A percentile compares a stretch with the other conserved stretches of the same genome.
Conservation (phyloP, 2,113 vertebrate species). For the Rhinoptilus africanus region DNA sequence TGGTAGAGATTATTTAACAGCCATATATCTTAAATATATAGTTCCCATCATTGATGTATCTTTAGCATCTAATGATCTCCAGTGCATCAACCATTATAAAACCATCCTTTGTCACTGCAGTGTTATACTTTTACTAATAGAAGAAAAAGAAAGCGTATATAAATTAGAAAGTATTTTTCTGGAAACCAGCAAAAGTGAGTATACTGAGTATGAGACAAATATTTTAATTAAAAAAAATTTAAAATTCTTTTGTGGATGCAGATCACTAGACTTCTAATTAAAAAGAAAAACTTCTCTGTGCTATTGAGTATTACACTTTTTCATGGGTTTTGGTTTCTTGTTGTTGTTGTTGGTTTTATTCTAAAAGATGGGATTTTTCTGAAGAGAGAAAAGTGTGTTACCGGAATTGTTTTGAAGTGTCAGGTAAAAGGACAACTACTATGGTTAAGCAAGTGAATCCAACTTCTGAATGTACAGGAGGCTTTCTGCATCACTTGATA, state of each 20-base stretch:
- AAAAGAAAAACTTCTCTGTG: neutral
- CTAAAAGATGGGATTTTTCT: neutral
- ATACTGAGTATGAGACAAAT: neutral
- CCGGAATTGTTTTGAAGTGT: neutral
- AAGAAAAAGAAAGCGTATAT: neutral
- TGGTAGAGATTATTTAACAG: neutral
- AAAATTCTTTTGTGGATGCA: neutral
- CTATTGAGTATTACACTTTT: neutral
- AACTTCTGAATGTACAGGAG: neutral
- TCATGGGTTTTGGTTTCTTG: neutral
- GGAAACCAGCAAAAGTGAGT: neutral
- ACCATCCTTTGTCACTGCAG: neutral
- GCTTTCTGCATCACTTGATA: neutral
- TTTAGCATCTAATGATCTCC: neutral
- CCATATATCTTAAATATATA: neutral
- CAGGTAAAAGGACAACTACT: neutral
- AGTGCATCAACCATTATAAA: neutral
- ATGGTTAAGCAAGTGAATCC: neutral
- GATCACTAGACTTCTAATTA: neutral
- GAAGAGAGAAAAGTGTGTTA: neutral
- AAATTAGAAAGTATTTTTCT: neutral
- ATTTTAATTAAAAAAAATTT: neutral
- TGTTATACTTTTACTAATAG: neutral
- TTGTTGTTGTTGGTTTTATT: neutral
- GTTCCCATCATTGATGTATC: neutral